Evolutionary conservation across 2,888 invertebrate species (phyloP), one percentile per base, ranked within the genome.

Genomic region (Apotomis betuletana): DNA sequence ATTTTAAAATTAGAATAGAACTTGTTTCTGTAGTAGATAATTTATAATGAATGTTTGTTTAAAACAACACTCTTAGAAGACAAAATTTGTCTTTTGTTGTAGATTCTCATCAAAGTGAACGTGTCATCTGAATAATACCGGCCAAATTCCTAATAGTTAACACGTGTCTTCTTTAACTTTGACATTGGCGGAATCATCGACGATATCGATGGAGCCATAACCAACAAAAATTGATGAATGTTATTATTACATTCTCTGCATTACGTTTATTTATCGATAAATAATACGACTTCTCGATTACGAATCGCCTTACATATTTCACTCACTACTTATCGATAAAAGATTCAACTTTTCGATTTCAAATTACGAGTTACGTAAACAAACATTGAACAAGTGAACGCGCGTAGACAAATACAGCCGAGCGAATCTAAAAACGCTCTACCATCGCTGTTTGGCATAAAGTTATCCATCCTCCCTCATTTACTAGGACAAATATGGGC

Each of bases 401-500:
- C 15, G 59, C 44, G 44, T 4, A 6, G n/a, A 27, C 10, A 64
- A 54, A 13, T 46, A 46, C 9, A 13, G 10, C 8, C 41, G 13
- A 3, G 5, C 15, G 4, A 41, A 8, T 10, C 55, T 27, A 9
- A 38, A 27, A 55, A 55, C n/a, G 44, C 13, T 44, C 15, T 44
- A 27, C n/a, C 27, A 13, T 15, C 15, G 41, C 63, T 54, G 44
- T 54, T 64, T 46, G n/a, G 36, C 55, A 57, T 27, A 65, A 46
- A 57, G 46, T 57, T 65, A 65, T 44, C 57, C 46, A 46, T n/a
- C 54, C 49, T 51, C 46, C 65, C 49, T 70, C 60, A 65, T 58
- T 69, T 9, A 67, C 38, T 49, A 62, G 49, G 13, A 51, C 57
- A 67, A 71, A 67, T 55, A 67, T 70, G 38, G 60, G 67, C 46